Evolutionary conservation across 2,888 invertebrate species (phyloP), one percentile per base, ranked within the genome.

Genomic region (Rhingia campestris): DNA sequence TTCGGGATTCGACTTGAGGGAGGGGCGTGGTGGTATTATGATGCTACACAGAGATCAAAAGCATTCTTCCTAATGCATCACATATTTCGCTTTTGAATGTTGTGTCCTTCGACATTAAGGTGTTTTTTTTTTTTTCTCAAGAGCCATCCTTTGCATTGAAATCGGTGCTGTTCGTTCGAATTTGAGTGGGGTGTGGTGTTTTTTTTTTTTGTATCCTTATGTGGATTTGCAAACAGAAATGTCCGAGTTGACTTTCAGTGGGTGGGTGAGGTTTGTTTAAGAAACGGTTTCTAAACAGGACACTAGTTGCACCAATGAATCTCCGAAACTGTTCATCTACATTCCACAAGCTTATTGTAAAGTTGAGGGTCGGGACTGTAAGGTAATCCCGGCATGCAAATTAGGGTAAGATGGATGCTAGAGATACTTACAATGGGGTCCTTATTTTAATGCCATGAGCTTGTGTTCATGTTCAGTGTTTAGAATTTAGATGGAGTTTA

Each of bases 221-320:
- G 12, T 47, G 22, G 22, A 22, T 22, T 22, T 22, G 22, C 22
- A 22, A 22, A 22, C 22, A 2, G 22, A 22, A 22, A 22, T 22
- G 22, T 22, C 2, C 22, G 2, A 22, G 2, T 22, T 22, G 22
- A 22, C 22, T 22, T 22, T 22, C 1, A 2, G 22, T 22, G 22
- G 22, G 22, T 22, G 22, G 22, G 22, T 22, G 22, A 22, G 1
- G 22, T 22, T 2, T 2, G 2, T 22, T 22, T 22, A 22, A 22
- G 2, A 22, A 22, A 2, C 22, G 22, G 22, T 22, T 22, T 22
- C 22, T 22, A 22, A 12, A 43, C 5, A 12, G 43, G 12, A 45
- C 73, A 64, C 74, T 64, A 74, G 74, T 66, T 74, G 74, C 56
- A 32, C 12, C 35, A 6, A 6, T 4, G 12, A 59, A 30, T 41